Base-by-base conservation (phyloP, 2,888 invertebrate species). In the Phengaris alcon region DNA sequence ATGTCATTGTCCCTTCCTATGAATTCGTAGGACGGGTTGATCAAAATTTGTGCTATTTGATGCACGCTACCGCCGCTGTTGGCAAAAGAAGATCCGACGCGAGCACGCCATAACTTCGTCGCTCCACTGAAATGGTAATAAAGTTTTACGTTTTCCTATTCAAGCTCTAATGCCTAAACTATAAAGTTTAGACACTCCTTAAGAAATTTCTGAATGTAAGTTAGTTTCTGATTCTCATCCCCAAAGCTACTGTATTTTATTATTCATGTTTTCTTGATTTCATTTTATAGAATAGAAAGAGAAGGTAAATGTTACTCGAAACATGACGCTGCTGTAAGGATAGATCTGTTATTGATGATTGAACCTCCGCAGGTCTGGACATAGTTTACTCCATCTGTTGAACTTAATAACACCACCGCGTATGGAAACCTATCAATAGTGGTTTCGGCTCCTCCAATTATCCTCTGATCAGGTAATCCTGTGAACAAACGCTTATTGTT, bases 1-100 rank as follows among this genome's bases (percentile, higher is more conserved):
- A 89, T 75, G 64, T 89, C 88, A 59, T 82, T 83, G 76, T 88
- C 82, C 0, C 79, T 15, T 2, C 80, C 84, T 1, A 76, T 2
- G 0, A 51, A 0, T 64, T 81, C 80, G 77, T 82, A 86, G 8
- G 74, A 76, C 0, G 83, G 81, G 75, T 87, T 85, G 35, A 78
- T 68, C 68, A 83, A 79, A 46, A 82, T 75, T 6, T 57, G 74
- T 0, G 73, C 59, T 4, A 59, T 77, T 12, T 73, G 69, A 54
- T 79, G 77, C 9, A 79, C 76, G 6, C 55, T 55, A 3, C 84
- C 84, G 5, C 82, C 83, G 59, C 83, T 84, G 78, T 79, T 82
- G 7, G 83, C 80, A 13, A 72, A 82, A 46, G 82, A 79, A 12
- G 84, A 84, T 13, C 84, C 84, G n/a, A 83, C 79, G 12, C 83